Conservation (phyloP, 2,113 vertebrate species). For the Bufo gargarizans region DNA sequence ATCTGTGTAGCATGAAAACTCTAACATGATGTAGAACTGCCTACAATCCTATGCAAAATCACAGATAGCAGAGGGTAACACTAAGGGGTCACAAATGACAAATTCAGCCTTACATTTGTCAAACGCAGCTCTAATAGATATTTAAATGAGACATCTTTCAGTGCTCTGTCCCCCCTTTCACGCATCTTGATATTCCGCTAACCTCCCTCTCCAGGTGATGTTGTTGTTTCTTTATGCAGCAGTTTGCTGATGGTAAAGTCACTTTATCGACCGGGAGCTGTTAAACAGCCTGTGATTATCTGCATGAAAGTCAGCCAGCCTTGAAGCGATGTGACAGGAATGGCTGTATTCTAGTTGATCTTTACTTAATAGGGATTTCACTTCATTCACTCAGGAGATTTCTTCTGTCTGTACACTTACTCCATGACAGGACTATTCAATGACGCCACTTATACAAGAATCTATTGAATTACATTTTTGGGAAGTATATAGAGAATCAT, state of each 20-base stretch:
- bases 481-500: background rate
- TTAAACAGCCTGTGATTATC: constrained; percentile 58
- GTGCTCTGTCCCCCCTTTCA: background rate
- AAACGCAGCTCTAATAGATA: background rate
- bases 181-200: background rate
- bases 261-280: constrained; percentile 54
- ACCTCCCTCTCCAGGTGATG: constrained; percentile 21
- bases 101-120: background rate
- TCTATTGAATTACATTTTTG: background rate
- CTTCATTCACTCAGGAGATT: constrained; percentile 19
- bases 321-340: constrained; percentile 51
- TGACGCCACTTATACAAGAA: background rate
- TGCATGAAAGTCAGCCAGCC: constrained; percentile 53
- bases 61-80: background rate
- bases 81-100: background rate
- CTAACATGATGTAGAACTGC: background rate
- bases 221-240: constrained; percentile 33
- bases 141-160: background rate
- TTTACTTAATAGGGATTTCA: constrained; percentile 35
- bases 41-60: background rate
- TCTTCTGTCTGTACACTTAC: constrained; percentile 22
- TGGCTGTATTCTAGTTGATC: constrained; percentile 40
- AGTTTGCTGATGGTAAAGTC: constrained; percentile 51
- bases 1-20: background rate
- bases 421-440: background rate